Conservation (phyloP, 2,797 vertebrate species). For the Gymnoscopelus braueri region DNA sequence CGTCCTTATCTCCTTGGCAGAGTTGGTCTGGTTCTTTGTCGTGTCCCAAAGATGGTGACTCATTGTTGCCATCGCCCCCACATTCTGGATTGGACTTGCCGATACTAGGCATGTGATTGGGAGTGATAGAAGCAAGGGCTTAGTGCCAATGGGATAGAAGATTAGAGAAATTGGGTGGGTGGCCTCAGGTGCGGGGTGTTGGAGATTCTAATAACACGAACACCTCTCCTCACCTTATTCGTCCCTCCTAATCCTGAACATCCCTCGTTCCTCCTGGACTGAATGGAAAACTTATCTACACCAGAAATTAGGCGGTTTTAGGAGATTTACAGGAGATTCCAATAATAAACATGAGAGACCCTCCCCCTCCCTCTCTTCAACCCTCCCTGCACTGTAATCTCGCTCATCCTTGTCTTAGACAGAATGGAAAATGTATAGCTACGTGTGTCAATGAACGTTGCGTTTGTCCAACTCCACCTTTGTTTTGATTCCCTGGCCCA, state of each 20-base stretch:
- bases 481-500: slow-evolving; percentile 48
- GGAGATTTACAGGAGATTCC: slow-evolving; percentile 31
- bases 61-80: slow-evolving; percentile 21
- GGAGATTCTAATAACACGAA: slow-evolving; percentile 39
- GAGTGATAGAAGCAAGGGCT: slow-evolving; percentile 37
- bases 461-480: slow-evolving; percentile 42
- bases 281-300: neutral
- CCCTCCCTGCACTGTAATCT: slow-evolving; percentile 18
- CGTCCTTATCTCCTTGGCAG: slow-evolving; percentile 24
- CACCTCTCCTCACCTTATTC: slow-evolving; percentile 1
- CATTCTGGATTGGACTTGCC: slow-evolving; percentile 43
- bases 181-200: slow-evolving; percentile 29
- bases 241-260: slow-evolving; percentile 22
- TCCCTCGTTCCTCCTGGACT: neutral
- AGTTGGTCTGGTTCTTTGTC: slow-evolving; percentile 4
- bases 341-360: slow-evolving; percentile 15
- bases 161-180: slow-evolving; percentile 51
- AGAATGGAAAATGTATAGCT: slow-evolving; percentile 48
- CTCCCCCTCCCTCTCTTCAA: slow-evolving; percentile 4
- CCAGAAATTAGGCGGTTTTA: neutral
- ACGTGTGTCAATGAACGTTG: slow-evolving; percentile 40
- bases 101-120: slow-evolving; percentile 23
- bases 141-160: slow-evolving; percentile 48
- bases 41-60: slow-evolving; percentile 10
- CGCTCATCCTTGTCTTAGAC: slow-evolving; percentile 12